phyloP scores from a whole-genome alignment of 1,140 invertebrate species.

The Megalopta genalis region DNA sequence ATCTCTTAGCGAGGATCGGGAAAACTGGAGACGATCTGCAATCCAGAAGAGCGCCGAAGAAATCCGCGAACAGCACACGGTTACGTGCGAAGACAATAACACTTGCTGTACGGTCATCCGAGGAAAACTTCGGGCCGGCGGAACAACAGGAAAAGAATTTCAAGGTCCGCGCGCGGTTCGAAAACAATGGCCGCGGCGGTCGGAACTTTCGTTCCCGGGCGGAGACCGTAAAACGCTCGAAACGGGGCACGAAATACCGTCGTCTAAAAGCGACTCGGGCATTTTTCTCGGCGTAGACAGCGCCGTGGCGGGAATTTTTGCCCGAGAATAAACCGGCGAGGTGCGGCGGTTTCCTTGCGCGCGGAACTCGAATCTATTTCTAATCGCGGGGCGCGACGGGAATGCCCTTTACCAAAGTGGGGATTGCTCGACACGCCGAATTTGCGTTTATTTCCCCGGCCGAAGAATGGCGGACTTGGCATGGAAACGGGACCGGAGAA shows the following conservation, averaged over 20 bases:
- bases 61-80: neutral
- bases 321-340: conserved; percentile 14
- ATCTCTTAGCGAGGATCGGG: too few species aligned
- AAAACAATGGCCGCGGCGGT: conserved; percentile 7
- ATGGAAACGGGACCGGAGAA: conserved; percentile 9
- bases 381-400: conserved; percentile 37
- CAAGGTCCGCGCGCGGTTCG: neutral
- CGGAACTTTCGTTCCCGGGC: neutral
- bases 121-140: neutral
- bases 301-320: conserved; percentile 11
- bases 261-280: conserved; percentile 8
- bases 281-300: neutral
- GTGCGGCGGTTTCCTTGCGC: neutral
- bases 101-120: neutral
- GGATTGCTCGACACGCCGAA: conserved; percentile 49
- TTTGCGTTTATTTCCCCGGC: conserved; percentile 48
- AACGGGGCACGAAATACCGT: neutral
- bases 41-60: neutral
- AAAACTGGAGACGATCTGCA: neutral
- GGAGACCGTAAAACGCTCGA: neutral
- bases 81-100: neutral
- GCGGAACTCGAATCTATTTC: conserved; percentile 55
- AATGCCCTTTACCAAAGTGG: conserved; percentile 17
- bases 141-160: conserved; percentile 7
- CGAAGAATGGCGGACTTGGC: conserved; percentile 50